Evolutionary conservation across 2,797 vertebrate genomes (phyloP).

Genomic region (Emys orbicularis): DNA sequence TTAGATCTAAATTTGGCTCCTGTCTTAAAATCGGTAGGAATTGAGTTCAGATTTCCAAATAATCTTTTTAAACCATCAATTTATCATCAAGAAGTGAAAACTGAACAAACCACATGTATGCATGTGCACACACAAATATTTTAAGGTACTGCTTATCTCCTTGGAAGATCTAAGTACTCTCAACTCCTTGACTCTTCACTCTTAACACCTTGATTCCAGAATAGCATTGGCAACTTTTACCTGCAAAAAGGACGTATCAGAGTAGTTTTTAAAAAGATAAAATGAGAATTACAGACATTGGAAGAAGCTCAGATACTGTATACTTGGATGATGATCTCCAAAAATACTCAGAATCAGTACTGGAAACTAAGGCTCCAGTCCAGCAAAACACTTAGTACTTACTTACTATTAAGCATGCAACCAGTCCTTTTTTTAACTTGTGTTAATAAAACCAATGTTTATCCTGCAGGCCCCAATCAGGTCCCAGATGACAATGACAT

Average conservation of each 20-base stretch:
- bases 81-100: background rate
- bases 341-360: background rate
- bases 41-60: background rate
- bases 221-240: background rate
- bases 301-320: accelerated
- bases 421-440: background rate
- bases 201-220: background rate
- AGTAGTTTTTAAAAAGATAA: background rate
- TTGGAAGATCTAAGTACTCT: background rate
- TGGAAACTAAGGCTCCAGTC: background rate
- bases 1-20: background rate
- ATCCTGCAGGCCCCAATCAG: conserved; percentile 82
- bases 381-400: background rate
- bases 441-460: background rate
- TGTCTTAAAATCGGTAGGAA: background rate
- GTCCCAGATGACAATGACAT: conserved; percentile 76
- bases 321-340: background rate
- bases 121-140: background rate
- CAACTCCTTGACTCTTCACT: background rate
- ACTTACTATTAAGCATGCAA: background rate
- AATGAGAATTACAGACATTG: background rate
- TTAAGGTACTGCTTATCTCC: background rate
- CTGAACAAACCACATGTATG: background rate
- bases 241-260: background rate
- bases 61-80: background rate